Evolutionary conservation across 2,888 invertebrate species (phyloP), one percentile per base, ranked within the genome.

Genomic region (Cephus pulcher): DNA sequence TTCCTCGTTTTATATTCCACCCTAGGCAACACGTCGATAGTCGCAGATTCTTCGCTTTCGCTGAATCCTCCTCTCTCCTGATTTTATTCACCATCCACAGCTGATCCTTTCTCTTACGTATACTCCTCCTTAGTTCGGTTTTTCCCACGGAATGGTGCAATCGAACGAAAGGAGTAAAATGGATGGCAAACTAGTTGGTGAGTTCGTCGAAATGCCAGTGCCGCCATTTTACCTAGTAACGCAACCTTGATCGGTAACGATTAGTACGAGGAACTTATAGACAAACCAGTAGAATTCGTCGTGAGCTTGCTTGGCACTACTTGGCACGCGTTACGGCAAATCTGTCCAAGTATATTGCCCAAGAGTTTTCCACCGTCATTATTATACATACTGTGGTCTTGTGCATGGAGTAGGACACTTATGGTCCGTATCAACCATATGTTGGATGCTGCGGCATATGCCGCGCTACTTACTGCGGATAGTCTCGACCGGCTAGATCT

Each of bases 401-500:
- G 76, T 69, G 75, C 73, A 68, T 32, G 69, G 79, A 74, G 77
- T 78, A 76, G 80, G 76, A 78, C 75, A 74, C 81, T 78, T 75
- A 69, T 73, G 77, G 81, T 80, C 82, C 83, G 82, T 84, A 81
- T 84, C 82, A 80, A 79, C 85, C 88, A 88, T 84, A 87, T 88
- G 88, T 78, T 83, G 70, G 34, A 32, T 40, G 73, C 71, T 76
- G 80, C 77, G 80, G 82, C 88, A 88, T 86, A 84, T 88, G 88
- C 87, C 79, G 88, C 88, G 85, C 88, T 80, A 88, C 88, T 88
- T 88, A 83, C 77, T 81, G 77, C 78, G 80, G 83, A 82, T 82
- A 81, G 56, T 78, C 56, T 23, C 56, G 9, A 56, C 9, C 56
- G 23, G 23, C 56, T 56, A 56, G 56, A 56, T 23, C 23, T 9